Conservation (phyloP, 1,140 invertebrate genomes). For the Zaprionus ornatus region DNA sequence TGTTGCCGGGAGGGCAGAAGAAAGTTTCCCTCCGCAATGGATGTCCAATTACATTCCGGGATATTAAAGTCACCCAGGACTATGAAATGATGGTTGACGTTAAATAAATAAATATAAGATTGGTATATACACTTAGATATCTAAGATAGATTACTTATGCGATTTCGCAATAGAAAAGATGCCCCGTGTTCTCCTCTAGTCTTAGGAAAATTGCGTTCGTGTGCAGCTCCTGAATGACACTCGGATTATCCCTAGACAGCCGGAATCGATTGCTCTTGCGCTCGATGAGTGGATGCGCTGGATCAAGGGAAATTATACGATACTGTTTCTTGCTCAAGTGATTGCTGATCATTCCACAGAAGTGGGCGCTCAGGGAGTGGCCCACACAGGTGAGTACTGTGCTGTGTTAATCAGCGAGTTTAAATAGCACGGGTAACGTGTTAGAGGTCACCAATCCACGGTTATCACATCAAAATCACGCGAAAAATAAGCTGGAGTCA, state of each 20-base stretch:
- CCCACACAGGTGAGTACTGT: slow-evolving; percentile 88
- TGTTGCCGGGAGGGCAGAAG: too few relatives aligned
- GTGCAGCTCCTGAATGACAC: slow-evolving; percentile 90
- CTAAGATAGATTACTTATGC: too few relatives aligned
- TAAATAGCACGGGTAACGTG: slow-evolving; percentile 89
- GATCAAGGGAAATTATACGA: slow-evolving; percentile 89
- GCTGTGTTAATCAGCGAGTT: slow-evolving; percentile 87
- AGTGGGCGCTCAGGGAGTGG: slow-evolving; percentile 88
- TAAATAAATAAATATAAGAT: too few relatives aligned
- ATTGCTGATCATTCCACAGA: slow-evolving; percentile 89
- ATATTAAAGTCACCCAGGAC: too few relatives aligned
- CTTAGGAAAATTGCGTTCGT: slow-evolving; percentile 91
- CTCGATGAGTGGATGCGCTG: slow-evolving; percentile 88
- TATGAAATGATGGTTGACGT: too few relatives aligned
- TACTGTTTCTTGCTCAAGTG: slow-evolving; percentile 87
- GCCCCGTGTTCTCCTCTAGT: slow-evolving; percentile 87
- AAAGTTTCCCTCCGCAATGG: too few relatives aligned
- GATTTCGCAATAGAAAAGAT: slow-evolving; percentile 90
- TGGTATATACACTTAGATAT: too few relatives aligned
- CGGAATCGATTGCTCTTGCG: slow-evolving; percentile 86
- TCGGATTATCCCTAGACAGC: slow-evolving; percentile 89
- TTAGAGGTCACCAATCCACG: slow-evolving; percentile 89
- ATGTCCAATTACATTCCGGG: too few relatives aligned
- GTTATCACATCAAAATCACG: slow-evolving; percentile 91
- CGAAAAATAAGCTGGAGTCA: slow-evolving; percentile 86